Percentiles rank a stretch among this genome's conserved stretches.
phyloP scores from a whole-genome alignment of 2,888 invertebrate genomes.

The Pyrrhia umbra region DNA sequence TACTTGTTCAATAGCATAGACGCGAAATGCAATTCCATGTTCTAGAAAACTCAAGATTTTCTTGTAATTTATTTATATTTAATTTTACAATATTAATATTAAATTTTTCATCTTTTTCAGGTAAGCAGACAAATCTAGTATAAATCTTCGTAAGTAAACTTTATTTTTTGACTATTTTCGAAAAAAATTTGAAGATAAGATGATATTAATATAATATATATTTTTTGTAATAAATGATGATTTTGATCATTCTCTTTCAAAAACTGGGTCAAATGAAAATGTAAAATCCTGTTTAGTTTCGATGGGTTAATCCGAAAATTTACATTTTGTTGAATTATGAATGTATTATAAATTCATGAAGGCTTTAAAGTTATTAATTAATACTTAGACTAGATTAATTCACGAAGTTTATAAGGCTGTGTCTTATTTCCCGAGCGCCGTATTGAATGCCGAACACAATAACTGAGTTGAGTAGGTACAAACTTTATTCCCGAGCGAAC shows the following conservation, averaged over 20 bases:
- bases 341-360: not conserved
- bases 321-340: not conserved
- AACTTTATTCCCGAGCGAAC: not conserved
- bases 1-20: too few relatives aligned
- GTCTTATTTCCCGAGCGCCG: not conserved
- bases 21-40: too few relatives aligned
- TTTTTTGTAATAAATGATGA: too few relatives aligned
- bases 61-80: not conserved
- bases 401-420: not conserved
- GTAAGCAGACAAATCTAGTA: constrained; percentile 65
- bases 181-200: too few relatives aligned
- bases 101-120: constrained; percentile 64
- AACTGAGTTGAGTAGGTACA: not conserved
- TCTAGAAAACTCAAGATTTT: too few relatives aligned
- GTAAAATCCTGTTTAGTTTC: not conserved
- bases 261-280: constrained; percentile 5
- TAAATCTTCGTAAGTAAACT: constrained; percentile 52
- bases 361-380: not conserved
- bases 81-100: not conserved
- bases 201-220: too few relatives aligned
- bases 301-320: not conserved
- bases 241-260: too few relatives aligned
- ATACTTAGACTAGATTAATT: not conserved
- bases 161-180: not conserved
- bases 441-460: not conserved